Conservation (phyloP, 2,113 vertebrate genomes). For the Zapus hudsonius region DNA sequence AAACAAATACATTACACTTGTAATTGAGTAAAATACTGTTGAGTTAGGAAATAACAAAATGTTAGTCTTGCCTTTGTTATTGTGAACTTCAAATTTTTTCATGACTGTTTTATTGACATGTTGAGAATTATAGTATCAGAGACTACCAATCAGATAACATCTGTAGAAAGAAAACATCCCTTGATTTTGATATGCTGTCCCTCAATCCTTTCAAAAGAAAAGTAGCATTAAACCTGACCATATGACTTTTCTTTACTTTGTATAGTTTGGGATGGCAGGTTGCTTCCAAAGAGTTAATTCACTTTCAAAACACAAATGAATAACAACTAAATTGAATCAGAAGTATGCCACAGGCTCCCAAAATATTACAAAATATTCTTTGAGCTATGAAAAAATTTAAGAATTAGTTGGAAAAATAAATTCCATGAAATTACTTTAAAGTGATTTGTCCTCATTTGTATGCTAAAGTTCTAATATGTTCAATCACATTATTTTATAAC, state of each 20-base stretch:
- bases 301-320: conserved; percentile 47
- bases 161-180: conserved; percentile 45
- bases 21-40: conserved; percentile 33
- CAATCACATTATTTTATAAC: conserved; percentile 48
- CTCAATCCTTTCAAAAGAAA: conserved; percentile 12
- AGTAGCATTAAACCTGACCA: not conserved
- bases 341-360: not conserved
- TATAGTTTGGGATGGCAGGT: conserved; percentile 27
- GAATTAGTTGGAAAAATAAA: conserved; percentile 33
- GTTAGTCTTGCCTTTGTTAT: conserved; percentile 12
- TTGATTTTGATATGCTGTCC: conserved; percentile 14
- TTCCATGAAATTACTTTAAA: conserved; percentile 18
- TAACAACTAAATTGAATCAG: conserved; percentile 44
- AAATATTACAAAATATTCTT: conserved; percentile 16
- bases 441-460: conserved; percentile 48
- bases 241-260: conserved; percentile 13
- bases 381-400: not conserved
- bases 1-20: not conserved
- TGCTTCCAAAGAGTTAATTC: conserved; percentile 55
- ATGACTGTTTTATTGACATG: conserved; percentile 42
- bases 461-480: conserved; percentile 48
- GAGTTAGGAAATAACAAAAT: conserved; percentile 38
- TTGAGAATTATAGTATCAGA: conserved; percentile 25
- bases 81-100: conserved; percentile 42
- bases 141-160: conserved; percentile 7